These are phyloP conservation scores for Falco concolor DNA, from an alignment of 2,797 vertebrate species.

Conservation along the genomic window DNA sequence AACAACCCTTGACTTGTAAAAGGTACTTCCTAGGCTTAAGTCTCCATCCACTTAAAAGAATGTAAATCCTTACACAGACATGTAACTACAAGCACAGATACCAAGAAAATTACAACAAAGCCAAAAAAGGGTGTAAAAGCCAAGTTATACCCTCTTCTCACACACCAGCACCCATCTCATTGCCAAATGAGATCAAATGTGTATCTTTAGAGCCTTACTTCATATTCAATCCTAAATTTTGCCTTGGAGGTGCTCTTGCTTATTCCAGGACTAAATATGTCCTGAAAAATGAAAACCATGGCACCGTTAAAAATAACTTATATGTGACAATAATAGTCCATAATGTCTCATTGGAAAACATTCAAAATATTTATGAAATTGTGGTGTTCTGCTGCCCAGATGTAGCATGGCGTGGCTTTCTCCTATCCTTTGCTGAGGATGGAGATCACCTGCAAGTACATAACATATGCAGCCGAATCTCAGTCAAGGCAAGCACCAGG, in stretches of 20 bases:
- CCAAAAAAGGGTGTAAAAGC: neutral
- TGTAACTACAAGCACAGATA: neutral
- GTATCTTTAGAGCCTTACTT: neutral
- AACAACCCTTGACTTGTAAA: neutral
- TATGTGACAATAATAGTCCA: neutral
- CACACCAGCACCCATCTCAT: neutral
- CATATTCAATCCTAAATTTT: neutral
- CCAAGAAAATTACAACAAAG: neutral
- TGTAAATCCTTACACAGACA: neutral
- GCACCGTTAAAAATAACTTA: neutral
- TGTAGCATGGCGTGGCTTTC: neutral
- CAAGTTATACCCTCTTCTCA: neutral
- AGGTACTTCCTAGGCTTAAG: neutral
- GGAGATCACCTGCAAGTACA: neutral
- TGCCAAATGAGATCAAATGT: neutral
- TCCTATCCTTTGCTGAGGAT: neutral
- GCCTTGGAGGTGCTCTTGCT: neutral
- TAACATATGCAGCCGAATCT: neutral
- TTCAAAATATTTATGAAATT: neutral
- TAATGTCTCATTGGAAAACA: neutral
- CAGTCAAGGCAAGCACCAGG: neutral
- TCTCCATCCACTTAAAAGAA: neutral
- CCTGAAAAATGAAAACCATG: neutral
- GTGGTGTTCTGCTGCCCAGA: neutral
- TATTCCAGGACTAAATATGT: neutral